Base-by-base conservation (phyloP, 2,797 vertebrate species). In the Leptodactylus fallax region DNA sequence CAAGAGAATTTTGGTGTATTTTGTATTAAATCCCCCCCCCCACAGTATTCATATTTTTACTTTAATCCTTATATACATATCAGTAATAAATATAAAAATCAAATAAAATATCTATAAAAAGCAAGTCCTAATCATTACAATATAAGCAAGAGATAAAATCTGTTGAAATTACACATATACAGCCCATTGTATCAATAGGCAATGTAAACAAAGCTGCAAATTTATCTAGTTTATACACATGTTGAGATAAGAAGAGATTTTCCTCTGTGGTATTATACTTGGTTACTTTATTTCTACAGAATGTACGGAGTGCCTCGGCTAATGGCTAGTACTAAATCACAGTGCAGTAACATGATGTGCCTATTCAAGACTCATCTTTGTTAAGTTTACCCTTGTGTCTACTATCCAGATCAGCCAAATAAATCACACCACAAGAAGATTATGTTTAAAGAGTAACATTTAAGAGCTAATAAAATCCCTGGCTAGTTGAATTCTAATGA, bases 401-500 rank as follows among this genome's bases (percentile, higher is more conserved):
- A 77, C 55, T 65, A 49, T 81, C 47, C 27, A 60, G 3, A 92
- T 90, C 88, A 88, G 84, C 67, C 91, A 89, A 90, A 69, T 85
- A 90, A 92, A 93, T 92, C 91, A 91, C 58, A 4, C 84, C 92
- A 90, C 79, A 87, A 90, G 91, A 92, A 87, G 87, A 92, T 80
- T 7, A 65, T 55, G 90, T 92, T 91, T 87, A 85, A 91, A 81
- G 69, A 88, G 91, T n/a, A 92, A 91, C 85, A 90, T 91, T 93
- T 93, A 92, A 91, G 91, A 92, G 91, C 88, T 92, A 91, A 93
- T 91, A 88, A 74, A 25, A 61, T 14, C 23, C 6, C 71, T 6
- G 79, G 80, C 85, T 81, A 7, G 25, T 49, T 78, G 86, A 93
- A 93, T 93, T 89, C 90, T 93, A 93, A 94, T 85, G 45, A 92